Evolutionary conservation across 1,140 invertebrate genomes (phyloP), one percentile per base, ranked within the genome.

Genomic region (Thrips palmi): DNA sequence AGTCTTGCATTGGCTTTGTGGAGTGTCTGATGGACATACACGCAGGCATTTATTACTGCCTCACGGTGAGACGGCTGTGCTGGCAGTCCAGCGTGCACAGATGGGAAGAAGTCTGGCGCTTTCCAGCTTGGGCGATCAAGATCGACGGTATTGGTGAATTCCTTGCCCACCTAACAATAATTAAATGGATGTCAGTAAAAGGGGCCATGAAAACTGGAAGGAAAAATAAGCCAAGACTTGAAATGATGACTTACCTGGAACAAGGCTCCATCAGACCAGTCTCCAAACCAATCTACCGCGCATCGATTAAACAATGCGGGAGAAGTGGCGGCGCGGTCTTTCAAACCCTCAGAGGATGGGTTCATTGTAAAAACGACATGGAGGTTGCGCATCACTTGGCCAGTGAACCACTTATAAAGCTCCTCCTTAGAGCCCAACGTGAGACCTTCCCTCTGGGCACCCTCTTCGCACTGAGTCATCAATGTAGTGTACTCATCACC

Each of bases 281-380:
- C 96, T 1, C 96, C 96, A 57, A 98, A 98, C 96, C 96, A 99
- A 59, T 99, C 98, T 24, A 99, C 68, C 1, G 99, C 96, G 63
- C 96, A 99, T 56, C 94, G 74, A 66, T 99, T 99, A 67, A 99
- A 99, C 14, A 99, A 64, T 17, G 96, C 96, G 36, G 96, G 96
- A 2, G 93, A 98, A 0, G 96, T 99, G 2, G 94, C 86, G 2
- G 96, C 94, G 41, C 93, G 68, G 61, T 97, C 94, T 58, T 98
- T 97, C 3, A 99, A 65, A 0, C 93, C 96, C 56, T 98, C 91
- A 0, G 88, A 87, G 3, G 85, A 93, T 7, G 96, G 96, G 65
- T 99, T 99, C 96, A 99, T 99, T 1, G 96, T 99, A 56, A 99
- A 99, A 7, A 99, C 94, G 18, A 99, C 94, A 57, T 99, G 96